Evolutionary conservation across 2,888 invertebrate genomes (phyloP).

Genomic region (Drosophila parthenogenetica): DNA sequence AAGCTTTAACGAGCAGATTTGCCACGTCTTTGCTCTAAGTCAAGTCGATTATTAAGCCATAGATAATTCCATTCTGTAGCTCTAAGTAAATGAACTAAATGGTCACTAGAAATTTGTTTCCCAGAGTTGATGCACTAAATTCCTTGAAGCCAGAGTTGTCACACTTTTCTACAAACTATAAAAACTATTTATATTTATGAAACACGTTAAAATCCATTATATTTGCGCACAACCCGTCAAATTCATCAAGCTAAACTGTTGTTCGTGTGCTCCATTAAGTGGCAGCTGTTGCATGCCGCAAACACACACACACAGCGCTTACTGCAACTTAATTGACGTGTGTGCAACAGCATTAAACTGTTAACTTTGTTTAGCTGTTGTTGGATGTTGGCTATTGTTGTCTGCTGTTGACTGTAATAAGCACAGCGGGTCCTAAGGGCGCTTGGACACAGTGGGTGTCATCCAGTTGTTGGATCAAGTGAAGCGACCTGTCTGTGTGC

Average conservation of each 20-base stretch:
- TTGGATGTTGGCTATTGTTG: neutral
- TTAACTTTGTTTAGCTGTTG: too few species aligned
- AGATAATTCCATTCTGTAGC: too few species aligned
- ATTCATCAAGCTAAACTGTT: neutral
- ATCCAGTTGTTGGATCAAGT: conserved; percentile 22
- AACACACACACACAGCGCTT: neutral
- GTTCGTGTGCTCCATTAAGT: conserved; percentile 3
- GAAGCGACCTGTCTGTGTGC: conserved; percentile 26
- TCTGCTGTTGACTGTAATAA: conserved; percentile 13
- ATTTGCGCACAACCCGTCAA: neutral
- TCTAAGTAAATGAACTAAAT: too few species aligned
- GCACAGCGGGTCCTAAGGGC: neutral
- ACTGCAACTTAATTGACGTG: conserved; percentile 10
- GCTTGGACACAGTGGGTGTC: conserved; percentile 27
- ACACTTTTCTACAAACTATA: neutral
- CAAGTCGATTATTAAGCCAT: too few species aligned
- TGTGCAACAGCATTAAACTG: conserved; percentile 29
- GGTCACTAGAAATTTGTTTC: too few species aligned
- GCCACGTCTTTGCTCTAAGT: too few species aligned
- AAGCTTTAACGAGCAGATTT: neutral
- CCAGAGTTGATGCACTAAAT: too few species aligned
- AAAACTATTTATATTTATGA: conserved; percentile 2
- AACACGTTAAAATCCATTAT: conserved; percentile 2
- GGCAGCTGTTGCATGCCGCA: conserved; percentile 12
- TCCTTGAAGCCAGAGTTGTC: neutral